These are phyloP conservation scores for Dufourea novaeangliae DNA, from an alignment of 1,140 invertebrate species.

Conservation along the genomic window DNA sequence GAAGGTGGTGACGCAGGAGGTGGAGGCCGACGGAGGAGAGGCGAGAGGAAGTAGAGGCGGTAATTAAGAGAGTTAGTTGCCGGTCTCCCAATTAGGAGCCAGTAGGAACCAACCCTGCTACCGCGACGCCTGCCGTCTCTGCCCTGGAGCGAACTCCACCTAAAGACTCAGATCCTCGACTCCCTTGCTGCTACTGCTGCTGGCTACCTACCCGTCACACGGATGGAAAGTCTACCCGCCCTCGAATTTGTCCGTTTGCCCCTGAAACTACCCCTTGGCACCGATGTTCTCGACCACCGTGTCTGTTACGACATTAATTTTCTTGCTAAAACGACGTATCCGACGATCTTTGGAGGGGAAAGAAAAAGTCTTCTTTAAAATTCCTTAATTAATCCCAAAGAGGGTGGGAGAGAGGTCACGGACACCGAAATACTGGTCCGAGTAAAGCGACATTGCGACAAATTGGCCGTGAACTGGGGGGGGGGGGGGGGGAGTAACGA, in stretches of 20 bases:
- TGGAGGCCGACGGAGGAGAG: constrained; percentile 63
- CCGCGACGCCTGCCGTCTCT: constrained; percentile 71
- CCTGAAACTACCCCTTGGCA: background rate
- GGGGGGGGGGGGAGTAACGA: constrained; percentile 73
- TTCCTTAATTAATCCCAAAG: background rate
- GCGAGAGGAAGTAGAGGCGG: constrained; percentile 77
- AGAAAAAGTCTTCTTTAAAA: background rate
- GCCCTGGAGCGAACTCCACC: constrained; percentile 72
- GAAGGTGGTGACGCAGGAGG: constrained; percentile 62
- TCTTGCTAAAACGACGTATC: too few relatives aligned
- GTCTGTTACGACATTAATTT: background rate
- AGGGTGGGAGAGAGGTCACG: background rate
- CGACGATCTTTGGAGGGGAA: too few relatives aligned
- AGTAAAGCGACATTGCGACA: constrained; percentile 62
- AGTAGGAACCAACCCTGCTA: constrained; percentile 71
- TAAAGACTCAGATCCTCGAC: constrained; percentile 69
- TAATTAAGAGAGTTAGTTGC: constrained; percentile 82
- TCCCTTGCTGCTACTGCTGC: constrained; percentile 21
- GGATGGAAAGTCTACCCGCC: constrained; percentile 54
- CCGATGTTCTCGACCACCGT: background rate
- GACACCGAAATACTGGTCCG: background rate
- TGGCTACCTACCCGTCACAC: constrained; percentile 48
- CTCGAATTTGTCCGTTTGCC: constrained; percentile 16
- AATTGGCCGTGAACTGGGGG: constrained; percentile 63
- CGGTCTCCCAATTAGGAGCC: constrained; percentile 81